Evolutionary conservation across 2,888 invertebrate genomes (phyloP).

Genomic region (Plebejus melissa): DNA sequence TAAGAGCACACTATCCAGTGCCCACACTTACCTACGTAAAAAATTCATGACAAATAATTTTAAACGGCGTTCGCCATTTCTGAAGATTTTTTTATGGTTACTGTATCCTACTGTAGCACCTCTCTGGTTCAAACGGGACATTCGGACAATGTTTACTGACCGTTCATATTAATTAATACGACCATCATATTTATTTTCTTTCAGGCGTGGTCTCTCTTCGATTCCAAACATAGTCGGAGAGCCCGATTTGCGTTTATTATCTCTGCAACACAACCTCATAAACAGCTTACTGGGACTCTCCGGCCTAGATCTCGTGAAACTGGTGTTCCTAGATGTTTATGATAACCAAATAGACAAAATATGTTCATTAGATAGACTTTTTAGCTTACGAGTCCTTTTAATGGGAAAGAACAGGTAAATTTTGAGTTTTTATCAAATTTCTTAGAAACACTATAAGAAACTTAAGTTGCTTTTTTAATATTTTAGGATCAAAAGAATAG

Average conservation of each 20-base stretch:
- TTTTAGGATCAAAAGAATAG: slow-evolving; percentile 87
- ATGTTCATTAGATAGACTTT: slow-evolving; percentile 86
- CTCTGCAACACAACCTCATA: slow-evolving; percentile 95
- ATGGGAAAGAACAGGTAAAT: slow-evolving; percentile 93
- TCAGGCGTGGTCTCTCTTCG: slow-evolving; percentile 86
- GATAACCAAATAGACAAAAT: slow-evolving; percentile 96
- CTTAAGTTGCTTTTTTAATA: not conserved
- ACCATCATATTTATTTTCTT: slow-evolving; percentile 36
- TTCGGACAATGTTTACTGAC: no score
- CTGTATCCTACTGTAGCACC: no score
- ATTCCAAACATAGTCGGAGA: slow-evolving; percentile 91
- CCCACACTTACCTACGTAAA: not conserved
- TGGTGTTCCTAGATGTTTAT: slow-evolving; percentile 96
- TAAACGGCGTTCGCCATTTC: no score
- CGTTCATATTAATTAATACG: no score
- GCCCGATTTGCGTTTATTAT: slow-evolving; percentile 88
- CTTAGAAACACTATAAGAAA: not conserved
- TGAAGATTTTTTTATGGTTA: no score
- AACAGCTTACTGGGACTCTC: slow-evolving; percentile 83
- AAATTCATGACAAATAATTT: slow-evolving; percentile 17
- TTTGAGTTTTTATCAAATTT: not conserved
- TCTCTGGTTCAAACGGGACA: no score
- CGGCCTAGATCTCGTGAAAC: slow-evolving; percentile 80
- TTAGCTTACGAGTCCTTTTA: slow-evolving; percentile 89
- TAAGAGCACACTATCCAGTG: no score